phyloP scores from a whole-genome alignment of 2,113 vertebrate species.

The Mohoua ochrocephala region DNA sequence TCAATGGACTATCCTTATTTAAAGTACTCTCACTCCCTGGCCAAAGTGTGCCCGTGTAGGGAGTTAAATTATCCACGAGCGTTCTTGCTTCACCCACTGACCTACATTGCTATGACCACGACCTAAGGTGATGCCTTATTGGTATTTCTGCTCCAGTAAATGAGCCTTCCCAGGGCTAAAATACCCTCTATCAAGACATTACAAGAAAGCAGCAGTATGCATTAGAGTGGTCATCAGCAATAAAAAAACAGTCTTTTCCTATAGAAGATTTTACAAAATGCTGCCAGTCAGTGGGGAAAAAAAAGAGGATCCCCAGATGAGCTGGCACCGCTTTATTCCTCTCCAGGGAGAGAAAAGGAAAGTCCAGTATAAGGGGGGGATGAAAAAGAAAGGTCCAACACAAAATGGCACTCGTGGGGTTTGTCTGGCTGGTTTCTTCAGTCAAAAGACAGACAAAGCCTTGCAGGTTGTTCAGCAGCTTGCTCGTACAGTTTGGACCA shows the following conservation, averaged over 20 bases:
- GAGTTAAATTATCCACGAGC: neutral
- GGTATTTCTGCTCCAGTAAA: constrained; percentile 18
- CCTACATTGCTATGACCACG: constrained; percentile 9
- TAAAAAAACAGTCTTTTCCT: neutral
- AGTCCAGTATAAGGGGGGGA: neutral
- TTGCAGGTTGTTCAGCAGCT: neutral
- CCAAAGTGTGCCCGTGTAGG: neutral
- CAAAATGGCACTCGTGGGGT: rapidly evolving
- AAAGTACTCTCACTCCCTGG: neutral
- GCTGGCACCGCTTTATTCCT: neutral
- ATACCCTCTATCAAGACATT: neutral
- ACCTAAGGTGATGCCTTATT: neutral
- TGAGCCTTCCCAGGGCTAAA: neutral
- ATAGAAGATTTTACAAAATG: neutral
- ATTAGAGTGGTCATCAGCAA: neutral
- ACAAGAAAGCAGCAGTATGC: neutral
- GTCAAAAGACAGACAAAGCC: neutral
- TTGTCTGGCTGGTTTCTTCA: neutral
- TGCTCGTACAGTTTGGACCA: neutral
- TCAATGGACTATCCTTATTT: neutral
- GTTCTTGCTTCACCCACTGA: constrained; percentile 5
- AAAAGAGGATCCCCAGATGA: neutral
- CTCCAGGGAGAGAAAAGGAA: neutral
- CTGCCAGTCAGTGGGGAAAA: neutral
- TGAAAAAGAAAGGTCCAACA: neutral